Conservation (phyloP, 64 coral and sea anemone species). For the Acropora tenuis region DNA sequence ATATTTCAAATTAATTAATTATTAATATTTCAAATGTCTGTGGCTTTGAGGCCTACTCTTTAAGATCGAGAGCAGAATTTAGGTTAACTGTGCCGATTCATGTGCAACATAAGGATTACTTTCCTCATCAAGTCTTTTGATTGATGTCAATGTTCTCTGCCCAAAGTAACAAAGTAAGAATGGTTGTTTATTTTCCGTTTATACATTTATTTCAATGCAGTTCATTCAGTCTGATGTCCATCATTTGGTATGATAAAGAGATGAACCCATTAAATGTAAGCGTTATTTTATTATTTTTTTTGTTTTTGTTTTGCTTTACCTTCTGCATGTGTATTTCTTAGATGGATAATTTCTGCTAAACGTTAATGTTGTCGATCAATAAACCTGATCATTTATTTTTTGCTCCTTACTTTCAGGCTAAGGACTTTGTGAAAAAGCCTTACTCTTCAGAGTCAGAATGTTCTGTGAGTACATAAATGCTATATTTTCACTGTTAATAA, state of each 20-base stretch:
- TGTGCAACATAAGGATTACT: neutral
- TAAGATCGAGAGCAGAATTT: neutral
- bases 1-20: no score
- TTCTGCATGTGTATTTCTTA: neutral
- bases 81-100: neutral
- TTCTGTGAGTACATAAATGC: neutral
- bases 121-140: neutral
- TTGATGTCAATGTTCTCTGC: neutral
- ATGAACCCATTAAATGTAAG: neutral
- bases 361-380: neutral
- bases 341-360: neutral
- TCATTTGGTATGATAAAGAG: neutral
- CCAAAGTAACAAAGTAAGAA: neutral
- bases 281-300: neutral
- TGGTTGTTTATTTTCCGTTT: neutral
- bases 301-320: neutral
- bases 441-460: neutral
- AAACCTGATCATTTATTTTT: neutral
- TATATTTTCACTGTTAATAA: neutral
- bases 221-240: neutral
- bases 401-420: neutral
- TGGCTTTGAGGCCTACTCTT: neutral
- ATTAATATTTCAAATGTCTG: neutral
- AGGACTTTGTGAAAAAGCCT: neutral
- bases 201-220: neutral